Evolutionary conservation across 35 echinoderm and acorn worm species (phyloP).

Genomic region (Acanthaster planci): DNA sequence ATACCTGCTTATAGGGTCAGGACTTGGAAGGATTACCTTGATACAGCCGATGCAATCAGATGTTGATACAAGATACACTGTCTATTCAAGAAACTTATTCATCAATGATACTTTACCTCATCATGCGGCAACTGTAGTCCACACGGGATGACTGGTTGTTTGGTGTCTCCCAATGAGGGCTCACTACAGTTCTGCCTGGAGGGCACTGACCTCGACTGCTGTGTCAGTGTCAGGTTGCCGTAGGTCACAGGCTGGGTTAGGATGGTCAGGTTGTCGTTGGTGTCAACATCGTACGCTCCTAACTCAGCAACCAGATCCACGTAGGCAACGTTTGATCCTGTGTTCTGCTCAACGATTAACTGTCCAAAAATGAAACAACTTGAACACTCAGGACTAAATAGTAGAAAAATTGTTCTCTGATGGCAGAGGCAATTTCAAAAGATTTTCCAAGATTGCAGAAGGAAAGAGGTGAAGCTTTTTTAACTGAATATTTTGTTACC

Average conservation of each 20-base stretch:
- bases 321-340: constrained; percentile 10
- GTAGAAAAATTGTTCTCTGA: not conserved
- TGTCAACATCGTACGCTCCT: constrained; percentile 27
- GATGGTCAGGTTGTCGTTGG: not conserved
- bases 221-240: not conserved
- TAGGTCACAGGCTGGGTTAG: not conserved
- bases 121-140: not conserved
- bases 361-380: not conserved
- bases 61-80: not conserved
- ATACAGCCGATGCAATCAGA: not conserved
- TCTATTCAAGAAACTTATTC: not conserved
- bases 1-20: not conserved
- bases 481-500: too few species aligned
- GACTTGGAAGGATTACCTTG: not conserved
- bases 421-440: not conserved
- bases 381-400: not conserved
- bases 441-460: not conserved
- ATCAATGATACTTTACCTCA: not conserved
- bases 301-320: not conserved
- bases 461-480: not conserved
- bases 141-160: not conserved
- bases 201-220: not conserved
- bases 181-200: not conserved
- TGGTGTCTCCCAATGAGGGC: not conserved
- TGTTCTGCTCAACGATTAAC: constrained; percentile 31